Evolutionary conservation across 2,888 invertebrate species (phyloP), one percentile per base, ranked within the genome.

Genomic region (Drosophila mayaguana): DNA sequence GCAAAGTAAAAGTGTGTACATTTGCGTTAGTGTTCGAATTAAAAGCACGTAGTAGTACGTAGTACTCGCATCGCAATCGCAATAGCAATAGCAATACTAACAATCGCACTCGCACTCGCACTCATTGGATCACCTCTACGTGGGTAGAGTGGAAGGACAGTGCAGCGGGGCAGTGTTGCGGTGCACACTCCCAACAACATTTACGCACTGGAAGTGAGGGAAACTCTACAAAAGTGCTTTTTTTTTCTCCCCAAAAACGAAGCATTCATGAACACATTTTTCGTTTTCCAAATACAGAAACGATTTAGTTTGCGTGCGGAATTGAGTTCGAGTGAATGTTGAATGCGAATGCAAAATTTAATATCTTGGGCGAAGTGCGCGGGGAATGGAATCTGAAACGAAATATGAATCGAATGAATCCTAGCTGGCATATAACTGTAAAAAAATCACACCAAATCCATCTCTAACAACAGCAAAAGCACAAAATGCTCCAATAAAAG

Each of bases 231-330:
- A 78, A 62, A 66, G 40, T 57, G 67, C 8, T 71, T 75, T 57
- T 71, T 75, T 83, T 50, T 69, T 75, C 81, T 75, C 76, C 81
- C 72, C 54, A 54, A 70, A 83, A 72, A 63, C 72, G 79, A 73
- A 79, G 79, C 75, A 84, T 60, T 62, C 54, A 75, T 67, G 72
- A 68, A 71, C 72, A 71, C 62, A 57, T 81, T 66, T 65, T 54
- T 81, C 85, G 75, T 75, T 78, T 88, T 83, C 84, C 84, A 90
- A 82, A 90, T 87, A 90, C 90, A 90, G 90, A 87, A 89, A 89
- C 88, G 83, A 77, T 83, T 84, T 75, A 90, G 88, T 88, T 87
- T 77, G 88, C 76, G 82, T 83, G 88, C 79, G 90, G 90, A 89
- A 83, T 80, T 75, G 88, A 81, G 89, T 68, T 83, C 80, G 80